Base-by-base conservation (phyloP, 1,140 invertebrate genomes). In the Marisa cornuarietis region DNA sequence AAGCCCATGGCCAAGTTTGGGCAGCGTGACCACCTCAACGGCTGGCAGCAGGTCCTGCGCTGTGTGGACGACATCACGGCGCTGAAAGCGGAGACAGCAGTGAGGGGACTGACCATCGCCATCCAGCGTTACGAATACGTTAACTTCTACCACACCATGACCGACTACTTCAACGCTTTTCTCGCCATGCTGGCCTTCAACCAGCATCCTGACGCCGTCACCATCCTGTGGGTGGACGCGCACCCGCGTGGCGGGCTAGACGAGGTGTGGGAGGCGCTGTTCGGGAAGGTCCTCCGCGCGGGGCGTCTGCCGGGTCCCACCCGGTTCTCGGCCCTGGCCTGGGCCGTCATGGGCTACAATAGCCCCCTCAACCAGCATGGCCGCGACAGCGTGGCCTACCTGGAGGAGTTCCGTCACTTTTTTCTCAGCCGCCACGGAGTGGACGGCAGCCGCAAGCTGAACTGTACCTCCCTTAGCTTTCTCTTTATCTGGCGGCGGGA, bases 61-160 rank as follows among this genome's bases (percentile, higher is more conserved):
- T 77, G 79, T 61, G 16, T 61, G 76, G 79, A 31, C 42, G 54
- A 72, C 26, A 10, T n/a, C 52, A 66, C 80, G 22, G n/a, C 65
- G n/a, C 24, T 58, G 5, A 69, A 81, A 10, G 18, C 61, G 1
- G 20, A 13, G 42, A 26, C 13, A 31, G 31, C 20, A 7, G 71
- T 83, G 61, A 71, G 68, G 16, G 77, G 80, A n/a, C 79, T 86
- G 61, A 86, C 86, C 0, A 77, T 88, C 42, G 88, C 85, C 52
- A 78, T 88, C 1, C 74, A 79, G 49, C 75, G 90, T 42, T 89
- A 89, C 80, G 90, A 91, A 71, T 91, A 90, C 81, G 89, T 83
- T 7, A 91, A 91, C 81, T 68, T 90, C 31, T 91, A 90, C 80
- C 90, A 91, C 81, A 87, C 88, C 0, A 89, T 91, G 85, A 89